Base-by-base conservation (phyloP, 2,113 vertebrate genomes). In the Tichodroma muraria region DNA sequence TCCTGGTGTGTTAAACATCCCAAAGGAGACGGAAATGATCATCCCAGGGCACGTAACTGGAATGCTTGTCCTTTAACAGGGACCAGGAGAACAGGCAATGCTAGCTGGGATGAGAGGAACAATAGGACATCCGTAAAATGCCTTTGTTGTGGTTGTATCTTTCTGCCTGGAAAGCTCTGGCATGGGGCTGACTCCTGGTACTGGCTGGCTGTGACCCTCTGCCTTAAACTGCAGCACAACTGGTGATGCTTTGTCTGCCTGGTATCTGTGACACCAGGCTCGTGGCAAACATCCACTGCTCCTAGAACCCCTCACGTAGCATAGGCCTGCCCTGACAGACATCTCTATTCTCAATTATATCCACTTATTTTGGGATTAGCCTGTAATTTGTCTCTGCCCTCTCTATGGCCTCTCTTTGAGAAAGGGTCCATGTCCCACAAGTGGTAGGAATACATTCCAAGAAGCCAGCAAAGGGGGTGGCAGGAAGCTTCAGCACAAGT, bases 11-110 rank as follows among this genome's bases (percentile, higher is more conserved):
- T 49, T 54, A 25, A 47, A 47, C 20, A 54, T 19, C 16, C 65
- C 40, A 71, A 15, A 70, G 40, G 49, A 54, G 49, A 54, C 0
- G 1, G 30, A 45, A 87, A 31, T 0, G 0, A 30, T 45, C 16
- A 16, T 19, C 15, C 64, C 56, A 63, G 56, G 11, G 38, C 73
- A 38, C 2, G 23, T 16, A 24, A 28, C 38, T 37, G 56, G 13
- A 70, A 53, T 61, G 37, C 47, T 77, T n/a, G 38, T 78, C 47
- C 28, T 78, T 53, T 14, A 23, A 3, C 38, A 61, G 40, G 28
- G 40, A 24, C 13, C 40, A 63, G 38, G 73, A 61, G 65, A 63
- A 30, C 56, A 63, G 24, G 49, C 40, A 70, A 1, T 70, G 63
- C 18, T 61, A 1, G 7, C 3, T 54, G 47, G 30, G 56, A 56